phyloP scores from a whole-genome alignment of 1,140 invertebrate genomes.

The Doryteuthis pealeii region DNA sequence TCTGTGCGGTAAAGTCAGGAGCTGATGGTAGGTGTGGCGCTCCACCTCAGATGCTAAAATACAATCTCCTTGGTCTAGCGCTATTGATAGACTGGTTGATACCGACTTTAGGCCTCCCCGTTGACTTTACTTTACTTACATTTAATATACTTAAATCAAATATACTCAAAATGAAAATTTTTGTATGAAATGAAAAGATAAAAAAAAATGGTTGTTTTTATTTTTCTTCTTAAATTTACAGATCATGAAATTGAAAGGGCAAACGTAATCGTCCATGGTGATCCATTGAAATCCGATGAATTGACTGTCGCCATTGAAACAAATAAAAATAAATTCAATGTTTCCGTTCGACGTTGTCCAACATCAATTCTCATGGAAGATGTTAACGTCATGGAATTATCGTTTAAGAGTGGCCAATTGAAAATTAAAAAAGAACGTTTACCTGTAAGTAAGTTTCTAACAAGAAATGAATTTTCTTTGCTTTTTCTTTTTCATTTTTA shows the following conservation, averaged over 20 bases:
- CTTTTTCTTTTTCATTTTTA: too few species aligned
- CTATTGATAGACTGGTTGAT: too few species aligned
- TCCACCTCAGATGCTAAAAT: too few species aligned
- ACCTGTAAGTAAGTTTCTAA: background rate
- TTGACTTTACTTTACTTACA: too few species aligned
- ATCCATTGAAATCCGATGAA: background rate
- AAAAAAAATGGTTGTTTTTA: too few species aligned
- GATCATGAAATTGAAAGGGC: background rate
- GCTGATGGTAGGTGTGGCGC: too few species aligned
- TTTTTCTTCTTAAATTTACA: background rate
- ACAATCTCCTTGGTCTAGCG: too few species aligned
- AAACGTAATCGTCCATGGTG: background rate
- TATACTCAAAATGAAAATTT: too few species aligned
- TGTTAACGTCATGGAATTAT: background rate
- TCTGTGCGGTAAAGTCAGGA: too few species aligned
- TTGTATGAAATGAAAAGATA: too few species aligned
- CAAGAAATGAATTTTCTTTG: background rate
- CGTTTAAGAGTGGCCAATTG: background rate
- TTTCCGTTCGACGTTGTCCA: background rate
- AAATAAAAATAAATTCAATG: background rate
- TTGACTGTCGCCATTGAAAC: background rate
- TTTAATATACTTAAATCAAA: too few species aligned
- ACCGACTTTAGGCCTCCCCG: too few species aligned
- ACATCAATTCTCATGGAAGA: constrained; percentile 2
- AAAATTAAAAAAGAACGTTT: background rate